A percentile compares a stretch with the other conserved stretches of the same genome.
phyloP scores from a whole-genome alignment of 2,888 invertebrate species.

The Sericinus montela region DNA sequence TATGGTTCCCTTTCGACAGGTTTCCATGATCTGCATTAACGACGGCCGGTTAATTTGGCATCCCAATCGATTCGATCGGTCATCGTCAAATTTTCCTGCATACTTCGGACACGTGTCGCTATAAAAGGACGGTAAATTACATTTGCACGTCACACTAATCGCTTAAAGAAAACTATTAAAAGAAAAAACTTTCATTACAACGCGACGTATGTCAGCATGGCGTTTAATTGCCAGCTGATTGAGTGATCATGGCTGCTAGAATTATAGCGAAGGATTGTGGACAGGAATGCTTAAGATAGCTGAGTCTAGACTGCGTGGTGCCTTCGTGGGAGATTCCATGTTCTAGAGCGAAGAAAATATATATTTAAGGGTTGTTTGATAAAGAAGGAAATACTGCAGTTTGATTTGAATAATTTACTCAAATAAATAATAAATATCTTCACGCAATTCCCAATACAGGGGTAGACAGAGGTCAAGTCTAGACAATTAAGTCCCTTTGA shows the following conservation, averaged over 20 bases:
- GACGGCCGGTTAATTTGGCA: conserved; percentile 4
- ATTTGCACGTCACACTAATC: background rate
- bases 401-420: too few relatives aligned
- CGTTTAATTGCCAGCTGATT: conserved; percentile 18
- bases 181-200: conserved; percentile 9
- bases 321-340: background rate
- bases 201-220: conserved; percentile 1
- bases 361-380: too few relatives aligned
- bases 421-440: too few relatives aligned
- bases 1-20: background rate
- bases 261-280: conserved; percentile 19
- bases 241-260: conserved; percentile 15
- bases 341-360: too few relatives aligned
- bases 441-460: too few relatives aligned
- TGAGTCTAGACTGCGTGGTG: conserved; percentile 17
- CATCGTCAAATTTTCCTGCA: background rate
- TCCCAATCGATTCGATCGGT: conserved; percentile 8
- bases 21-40: conserved; percentile 3
- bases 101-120: background rate
- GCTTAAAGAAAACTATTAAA: background rate
- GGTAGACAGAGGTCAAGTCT: too few relatives aligned
- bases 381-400: too few relatives aligned
- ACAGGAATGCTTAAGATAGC: conserved; percentile 14
- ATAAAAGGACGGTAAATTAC: background rate
- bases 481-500: too few relatives aligned